Conservation (phyloP, 2,113 vertebrate species). For the Aptenodytes patagonicus region DNA sequence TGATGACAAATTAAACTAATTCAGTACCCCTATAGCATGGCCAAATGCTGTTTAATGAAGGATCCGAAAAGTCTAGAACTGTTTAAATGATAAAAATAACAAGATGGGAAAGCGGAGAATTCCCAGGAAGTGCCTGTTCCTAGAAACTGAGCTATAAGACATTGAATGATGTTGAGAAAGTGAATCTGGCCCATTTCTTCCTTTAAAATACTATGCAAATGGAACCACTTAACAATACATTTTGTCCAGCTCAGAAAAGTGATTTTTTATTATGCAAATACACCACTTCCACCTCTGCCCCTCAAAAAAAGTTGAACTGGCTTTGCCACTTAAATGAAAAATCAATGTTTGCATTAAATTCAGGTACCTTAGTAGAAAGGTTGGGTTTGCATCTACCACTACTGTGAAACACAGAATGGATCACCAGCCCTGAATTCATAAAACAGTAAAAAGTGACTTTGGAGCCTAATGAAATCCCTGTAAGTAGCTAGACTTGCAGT, state of each 20-base stretch:
- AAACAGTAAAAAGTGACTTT: not conserved
- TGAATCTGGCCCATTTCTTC: not conserved
- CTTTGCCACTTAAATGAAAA: not conserved
- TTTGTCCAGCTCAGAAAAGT: not conserved
- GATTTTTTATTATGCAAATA: not conserved
- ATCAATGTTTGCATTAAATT: not conserved
- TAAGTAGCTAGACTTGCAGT: not conserved
- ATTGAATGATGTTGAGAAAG: not conserved
- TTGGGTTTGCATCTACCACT: not conserved
- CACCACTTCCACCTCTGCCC: not conserved
- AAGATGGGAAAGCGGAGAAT: not conserved
- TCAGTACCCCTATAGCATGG: slow-evolving; percentile 38
- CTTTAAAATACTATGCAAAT: not conserved
- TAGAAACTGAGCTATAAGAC: not conserved
- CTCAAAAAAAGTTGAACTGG: not conserved
- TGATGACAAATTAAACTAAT: slow-evolving; percentile 64
- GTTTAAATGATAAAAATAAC: slow-evolving; percentile 38
- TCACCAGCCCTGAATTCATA: not conserved
- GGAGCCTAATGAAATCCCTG: not conserved
- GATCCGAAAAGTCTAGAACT: not conserved
- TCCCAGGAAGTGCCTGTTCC: not conserved
- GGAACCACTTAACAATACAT: not conserved
- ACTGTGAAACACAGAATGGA: not conserved
- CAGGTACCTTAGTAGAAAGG: not conserved
- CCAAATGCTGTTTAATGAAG: slow-evolving; percentile 47